Conservation (phyloP, 2,888 invertebrate genomes). For the Nymphalis c-album region DNA sequence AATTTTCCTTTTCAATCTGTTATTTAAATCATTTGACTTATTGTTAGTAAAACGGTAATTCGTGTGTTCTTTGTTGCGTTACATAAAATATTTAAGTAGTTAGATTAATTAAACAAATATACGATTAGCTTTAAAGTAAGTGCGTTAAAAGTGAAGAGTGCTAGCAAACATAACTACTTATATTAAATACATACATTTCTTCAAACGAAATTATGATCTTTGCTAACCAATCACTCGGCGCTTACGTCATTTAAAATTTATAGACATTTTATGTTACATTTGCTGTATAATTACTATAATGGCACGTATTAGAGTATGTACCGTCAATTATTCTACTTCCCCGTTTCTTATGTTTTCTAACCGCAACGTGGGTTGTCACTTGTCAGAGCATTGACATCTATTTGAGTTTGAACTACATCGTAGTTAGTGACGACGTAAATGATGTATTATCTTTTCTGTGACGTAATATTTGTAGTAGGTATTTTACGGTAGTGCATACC, state of each 20-base stretch:
- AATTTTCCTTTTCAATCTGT: too few relatives aligned
- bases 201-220: background rate
- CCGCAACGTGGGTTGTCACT: slow-evolving; percentile 27
- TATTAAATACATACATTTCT: background rate
- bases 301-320: slow-evolving; percentile 31
- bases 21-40: too few relatives aligned
- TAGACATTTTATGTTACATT: slow-evolving; percentile 32
- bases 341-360: slow-evolving; percentile 36
- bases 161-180: background rate
- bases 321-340: slow-evolving; percentile 34
- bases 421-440: slow-evolving; percentile 14
- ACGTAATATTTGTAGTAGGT: too few relatives aligned
- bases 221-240: slow-evolving; percentile 8
- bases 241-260: slow-evolving; percentile 20
- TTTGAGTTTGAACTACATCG: slow-evolving; percentile 34
- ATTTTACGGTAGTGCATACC: too few relatives aligned
- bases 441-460: background rate
- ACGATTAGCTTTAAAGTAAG: too few relatives aligned
- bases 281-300: slow-evolving; percentile 33
- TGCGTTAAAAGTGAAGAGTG: too few relatives aligned
- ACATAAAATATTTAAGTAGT: too few relatives aligned
- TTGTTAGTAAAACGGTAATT: too few relatives aligned
- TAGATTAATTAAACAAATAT: too few relatives aligned
- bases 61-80: too few relatives aligned
- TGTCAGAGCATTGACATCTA: slow-evolving; percentile 30